Evolutionary conservation across 2,797 vertebrate genomes (phyloP).

Genomic region (Perodicticus potto): DNA sequence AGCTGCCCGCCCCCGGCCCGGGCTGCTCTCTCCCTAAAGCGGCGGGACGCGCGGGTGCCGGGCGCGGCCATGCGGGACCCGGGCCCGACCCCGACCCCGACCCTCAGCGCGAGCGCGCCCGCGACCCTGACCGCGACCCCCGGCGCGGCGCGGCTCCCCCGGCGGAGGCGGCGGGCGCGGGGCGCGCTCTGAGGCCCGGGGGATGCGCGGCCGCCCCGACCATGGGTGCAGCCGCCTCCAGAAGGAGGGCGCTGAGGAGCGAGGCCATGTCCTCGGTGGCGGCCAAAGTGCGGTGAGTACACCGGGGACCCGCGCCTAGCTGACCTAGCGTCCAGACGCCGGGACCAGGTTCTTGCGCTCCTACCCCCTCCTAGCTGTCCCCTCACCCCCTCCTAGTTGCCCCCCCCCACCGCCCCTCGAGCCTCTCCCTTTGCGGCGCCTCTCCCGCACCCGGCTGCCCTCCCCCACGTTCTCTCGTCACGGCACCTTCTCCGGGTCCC

Average conservation of each 20-base stretch:
- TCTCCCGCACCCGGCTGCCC: neutral
- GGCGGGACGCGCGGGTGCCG: slow-evolving; percentile 46
- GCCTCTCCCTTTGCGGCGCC: neutral
- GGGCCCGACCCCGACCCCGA: slow-evolving; percentile 4
- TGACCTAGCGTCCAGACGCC: too few species aligned
- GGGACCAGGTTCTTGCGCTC: neutral
- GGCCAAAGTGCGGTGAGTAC: slow-evolving; percentile 97
- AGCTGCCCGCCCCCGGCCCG: slow-evolving; percentile 1
- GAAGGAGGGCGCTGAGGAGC: slow-evolving; percentile 95
- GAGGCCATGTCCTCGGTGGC: slow-evolving; percentile 97
- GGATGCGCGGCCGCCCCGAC: slow-evolving; percentile 89
- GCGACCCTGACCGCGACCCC: slow-evolving; percentile 28
- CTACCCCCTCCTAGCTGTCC: neutral
- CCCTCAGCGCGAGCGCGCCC: neutral
- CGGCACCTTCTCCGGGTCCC: neutral
- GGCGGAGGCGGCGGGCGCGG: slow-evolving; percentile 78
- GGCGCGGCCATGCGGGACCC: slow-evolving; percentile 71
- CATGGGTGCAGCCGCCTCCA: slow-evolving; percentile 98
- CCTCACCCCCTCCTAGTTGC: neutral
- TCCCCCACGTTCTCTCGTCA: neutral
- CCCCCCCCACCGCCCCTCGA: neutral
- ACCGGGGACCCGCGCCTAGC: neutral
- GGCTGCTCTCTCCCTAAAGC: slow-evolving; percentile 16
- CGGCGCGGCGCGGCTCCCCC: slow-evolving; percentile 61
- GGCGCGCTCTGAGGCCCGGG: slow-evolving; percentile 79